Evolutionary conservation across 2,113 vertebrate species (phyloP).

Genomic region (Oxyruncus cristatus): DNA sequence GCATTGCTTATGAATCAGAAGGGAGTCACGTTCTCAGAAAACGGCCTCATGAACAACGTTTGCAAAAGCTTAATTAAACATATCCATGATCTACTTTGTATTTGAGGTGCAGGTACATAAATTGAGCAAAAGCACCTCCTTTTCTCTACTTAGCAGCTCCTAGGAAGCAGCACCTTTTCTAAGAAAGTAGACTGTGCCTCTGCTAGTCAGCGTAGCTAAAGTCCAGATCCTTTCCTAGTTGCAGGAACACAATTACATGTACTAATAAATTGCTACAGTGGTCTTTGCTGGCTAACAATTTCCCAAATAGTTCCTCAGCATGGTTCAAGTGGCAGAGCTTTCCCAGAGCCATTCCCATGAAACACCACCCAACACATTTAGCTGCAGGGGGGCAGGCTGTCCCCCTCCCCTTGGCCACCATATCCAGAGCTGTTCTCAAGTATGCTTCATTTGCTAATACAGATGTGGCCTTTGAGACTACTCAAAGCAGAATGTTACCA

Average conservation of each 20-base stretch:
- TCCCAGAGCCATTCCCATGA: background rate
- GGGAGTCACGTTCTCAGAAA: background rate
- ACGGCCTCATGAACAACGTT: background rate
- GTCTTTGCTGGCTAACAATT: background rate
- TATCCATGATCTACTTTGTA: background rate
- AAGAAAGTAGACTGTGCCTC: background rate
- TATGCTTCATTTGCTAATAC: background rate
- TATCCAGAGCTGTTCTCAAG: background rate
- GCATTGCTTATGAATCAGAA: background rate
- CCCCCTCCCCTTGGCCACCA: accelerated
- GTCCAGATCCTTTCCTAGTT: background rate
- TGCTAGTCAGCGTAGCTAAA: background rate
- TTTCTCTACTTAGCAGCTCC: background rate
- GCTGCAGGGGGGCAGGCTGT: background rate
- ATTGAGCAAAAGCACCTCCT: background rate
- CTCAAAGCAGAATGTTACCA: background rate
- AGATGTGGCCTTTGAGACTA: background rate
- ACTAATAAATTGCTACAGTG: background rate
- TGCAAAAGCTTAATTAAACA: background rate
- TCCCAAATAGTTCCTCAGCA: background rate
- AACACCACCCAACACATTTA: background rate
- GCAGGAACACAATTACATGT: background rate
- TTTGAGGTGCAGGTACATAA: background rate
- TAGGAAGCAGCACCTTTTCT: background rate
- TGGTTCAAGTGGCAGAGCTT: background rate